phyloP scores from a whole-genome alignment of 2,113 vertebrate species.

The Rattus rattus region DNA sequence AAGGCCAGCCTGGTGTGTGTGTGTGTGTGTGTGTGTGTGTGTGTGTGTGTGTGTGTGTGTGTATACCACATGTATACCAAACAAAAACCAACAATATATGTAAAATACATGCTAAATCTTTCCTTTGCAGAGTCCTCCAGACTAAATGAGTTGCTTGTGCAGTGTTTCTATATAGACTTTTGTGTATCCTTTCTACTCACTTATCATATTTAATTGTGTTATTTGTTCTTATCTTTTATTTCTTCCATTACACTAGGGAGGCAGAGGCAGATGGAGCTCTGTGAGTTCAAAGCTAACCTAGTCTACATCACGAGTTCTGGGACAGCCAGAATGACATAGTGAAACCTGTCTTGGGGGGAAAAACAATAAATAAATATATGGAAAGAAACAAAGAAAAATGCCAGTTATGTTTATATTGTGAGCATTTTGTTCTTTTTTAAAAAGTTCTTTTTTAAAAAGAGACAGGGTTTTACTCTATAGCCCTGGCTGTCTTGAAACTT shows the following conservation, averaged over 20 bases:
- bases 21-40: too few species aligned
- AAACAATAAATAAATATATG: neutral
- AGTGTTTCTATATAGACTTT: neutral
- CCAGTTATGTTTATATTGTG: too few species aligned
- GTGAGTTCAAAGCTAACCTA: neutral
- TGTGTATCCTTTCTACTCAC: neutral
- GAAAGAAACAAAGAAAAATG: too few species aligned
- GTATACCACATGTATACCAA: too few species aligned
- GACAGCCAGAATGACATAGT: neutral
- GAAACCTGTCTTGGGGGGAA: neutral
- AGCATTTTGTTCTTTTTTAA: neutral
- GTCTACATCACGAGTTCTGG: neutral
- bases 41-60: too few species aligned
- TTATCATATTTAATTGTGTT: neutral
- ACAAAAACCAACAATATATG: neutral
- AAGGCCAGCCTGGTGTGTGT: too few species aligned
- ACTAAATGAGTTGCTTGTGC: slow-evolving; percentile 39
- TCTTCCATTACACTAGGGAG: neutral
- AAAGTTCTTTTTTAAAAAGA: neutral
- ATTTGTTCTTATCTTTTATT: slow-evolving; percentile 41
- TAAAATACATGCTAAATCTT: slow-evolving; percentile 23
- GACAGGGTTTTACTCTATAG: neutral
- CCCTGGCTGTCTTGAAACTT: neutral
- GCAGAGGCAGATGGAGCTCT: neutral
- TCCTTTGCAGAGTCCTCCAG: neutral